Base-by-base conservation (phyloP, 1,140 invertebrate species). In the Dryas iulia region DNA sequence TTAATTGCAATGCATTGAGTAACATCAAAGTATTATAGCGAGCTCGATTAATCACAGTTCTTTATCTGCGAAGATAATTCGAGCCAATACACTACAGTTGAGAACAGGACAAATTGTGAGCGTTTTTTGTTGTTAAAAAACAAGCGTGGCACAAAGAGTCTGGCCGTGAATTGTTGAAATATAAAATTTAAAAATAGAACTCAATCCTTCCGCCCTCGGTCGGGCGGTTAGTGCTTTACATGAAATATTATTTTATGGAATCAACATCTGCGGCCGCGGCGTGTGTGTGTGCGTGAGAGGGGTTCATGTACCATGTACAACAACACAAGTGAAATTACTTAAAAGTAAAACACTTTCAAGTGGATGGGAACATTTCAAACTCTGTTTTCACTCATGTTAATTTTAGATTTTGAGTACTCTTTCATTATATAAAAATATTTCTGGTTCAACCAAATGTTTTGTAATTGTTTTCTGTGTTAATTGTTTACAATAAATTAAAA, bases 221-320 rank as follows among this genome's bases (percentile, higher is more conserved):
- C 84, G 82, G 66, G 66, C 66, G 82, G 82, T 86, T 89, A 84
- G 87, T 85, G 85, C 84, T 91, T 91, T 91, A 91, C 89, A 91
- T 91, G 89, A 91, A 90, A 91, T 91, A 91, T 91, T 90, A 91
- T 91, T 91, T 90, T 90, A 91, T 90, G 87, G 86, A 89, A 91
- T 91, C 87, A 89, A 86, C 89, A 90, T 91, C 89, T 91, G 89
- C 86, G 82, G 77, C 77, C 68, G 62, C 57, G 59, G 62, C 71
- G 63, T 39, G 35, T 7, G 71, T 79, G 78, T 79, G 78, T 83
- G 82, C 70, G 80, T 79, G 76, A 28, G 83, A 86, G 81, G 84
- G 87, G 83, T 86, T 88, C 83, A 87, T 87, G 84, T 86, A 87
- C 30, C 11, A 31, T 31, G 4, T 31, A 6, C 11, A 31, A 31